These are phyloP conservation scores for Oncorhynchus tshawytscha DNA, from an alignment of 2,113 vertebrate genomes.

Conservation along the genomic window DNA sequence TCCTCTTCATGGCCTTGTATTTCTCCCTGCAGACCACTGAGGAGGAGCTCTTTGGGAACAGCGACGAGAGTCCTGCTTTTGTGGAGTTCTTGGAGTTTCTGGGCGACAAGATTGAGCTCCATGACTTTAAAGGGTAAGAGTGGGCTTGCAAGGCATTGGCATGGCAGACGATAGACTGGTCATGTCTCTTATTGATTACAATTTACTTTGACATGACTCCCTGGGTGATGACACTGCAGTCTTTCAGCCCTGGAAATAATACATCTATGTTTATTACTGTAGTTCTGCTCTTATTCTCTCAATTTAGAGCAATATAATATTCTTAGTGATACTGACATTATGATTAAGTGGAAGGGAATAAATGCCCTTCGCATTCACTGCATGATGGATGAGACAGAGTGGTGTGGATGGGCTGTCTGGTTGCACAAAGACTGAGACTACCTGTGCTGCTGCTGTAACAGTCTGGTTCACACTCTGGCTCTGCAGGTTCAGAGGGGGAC, in stretches of 20 bases:
- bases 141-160: no score
- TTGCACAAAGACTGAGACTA: background rate
- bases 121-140: conserved; percentile 87
- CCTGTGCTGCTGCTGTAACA: background rate
- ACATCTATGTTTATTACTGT: background rate
- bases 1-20: background rate
- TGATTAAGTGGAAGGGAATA: conserved; percentile 40
- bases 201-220: conserved; percentile 30
- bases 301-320: conserved; percentile 26
- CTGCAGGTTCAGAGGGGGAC: conserved; percentile 88
- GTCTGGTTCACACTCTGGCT: background rate
- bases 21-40: conserved; percentile 81
- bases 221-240: background rate
- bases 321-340: conserved; percentile 27
- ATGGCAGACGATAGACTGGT: no score
- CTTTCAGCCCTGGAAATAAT: background rate
- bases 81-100: conserved; percentile 89
- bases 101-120: conserved; percentile 89
- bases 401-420: background rate
- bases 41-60: conserved; percentile 93
- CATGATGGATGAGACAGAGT: conserved; percentile 37
- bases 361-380: conserved; percentile 31
- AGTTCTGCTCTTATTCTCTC: no score
- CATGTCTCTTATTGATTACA: conserved; percentile 26
- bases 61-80: conserved; percentile 89